A percentile compares a stretch with the other conserved stretches of the same genome.
phyloP scores from a whole-genome alignment of 2,797 vertebrate genomes.

The Hydrophis major region DNA sequence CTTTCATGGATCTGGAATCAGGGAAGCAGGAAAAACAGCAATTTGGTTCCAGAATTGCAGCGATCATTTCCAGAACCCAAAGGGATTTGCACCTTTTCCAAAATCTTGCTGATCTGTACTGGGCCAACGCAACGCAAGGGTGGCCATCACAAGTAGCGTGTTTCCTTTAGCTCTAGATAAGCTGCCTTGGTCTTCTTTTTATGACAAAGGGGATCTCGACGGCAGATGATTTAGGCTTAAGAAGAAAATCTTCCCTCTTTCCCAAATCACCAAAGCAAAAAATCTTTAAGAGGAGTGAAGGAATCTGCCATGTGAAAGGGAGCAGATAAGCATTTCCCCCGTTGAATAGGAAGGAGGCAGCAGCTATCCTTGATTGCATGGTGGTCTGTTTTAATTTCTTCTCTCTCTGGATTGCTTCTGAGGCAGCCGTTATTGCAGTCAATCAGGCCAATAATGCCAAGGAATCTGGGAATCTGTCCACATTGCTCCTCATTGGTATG shows the following conservation, averaged over 20 bases:
- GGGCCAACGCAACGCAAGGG: not conserved
- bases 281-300: not conserved
- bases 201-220: not conserved
- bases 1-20: not conserved
- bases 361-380: too few relatives aligned
- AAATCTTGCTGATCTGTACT: not conserved
- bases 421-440: not conserved
- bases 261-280: not conserved
- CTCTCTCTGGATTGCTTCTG: not conserved
- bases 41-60: not conserved
- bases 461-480: not conserved
- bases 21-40: not conserved
- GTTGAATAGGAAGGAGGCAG: not conserved
- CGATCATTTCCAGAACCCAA: not conserved
- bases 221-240: not conserved
- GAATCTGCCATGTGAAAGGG: not conserved
- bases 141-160: not conserved
- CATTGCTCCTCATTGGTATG: constrained; percentile 18
- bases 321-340: not conserved
- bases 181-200: too few relatives aligned
- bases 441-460: not conserved
- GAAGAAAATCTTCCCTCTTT: too few relatives aligned
- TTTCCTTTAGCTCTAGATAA: not conserved
- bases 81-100: not conserved
- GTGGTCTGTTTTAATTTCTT: not conserved